Conservation (phyloP, 2,888 invertebrate species). For the Epinotia ramella region DNA sequence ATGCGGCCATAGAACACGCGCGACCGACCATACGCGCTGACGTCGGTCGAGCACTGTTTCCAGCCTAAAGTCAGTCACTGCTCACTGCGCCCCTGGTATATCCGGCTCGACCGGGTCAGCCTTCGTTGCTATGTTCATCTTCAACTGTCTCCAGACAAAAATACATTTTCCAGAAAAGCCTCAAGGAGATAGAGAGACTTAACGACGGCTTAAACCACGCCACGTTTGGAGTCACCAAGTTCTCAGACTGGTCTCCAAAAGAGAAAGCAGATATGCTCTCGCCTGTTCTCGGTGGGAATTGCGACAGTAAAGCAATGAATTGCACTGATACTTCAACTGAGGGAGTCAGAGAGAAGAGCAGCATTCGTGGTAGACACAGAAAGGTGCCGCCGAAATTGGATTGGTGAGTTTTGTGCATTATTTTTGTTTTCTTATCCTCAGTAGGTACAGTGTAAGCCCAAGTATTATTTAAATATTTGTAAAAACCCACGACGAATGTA, state of each 20-base stretch:
- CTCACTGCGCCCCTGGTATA: too few relatives aligned
- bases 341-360: background rate
- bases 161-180: slow-evolving; percentile 52
- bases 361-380: background rate
- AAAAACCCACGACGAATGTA: too few relatives aligned
- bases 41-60: too few relatives aligned
- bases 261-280: slow-evolving; percentile 50
- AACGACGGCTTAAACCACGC: slow-evolving; percentile 50
- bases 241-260: slow-evolving; percentile 56
- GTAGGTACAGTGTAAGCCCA: too few relatives aligned
- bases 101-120: too few relatives aligned
- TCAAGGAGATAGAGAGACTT: slow-evolving; percentile 53
- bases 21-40: too few relatives aligned
- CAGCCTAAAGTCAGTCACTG: too few relatives aligned
- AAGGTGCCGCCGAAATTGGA: slow-evolving; percentile 45
- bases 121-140: too few relatives aligned
- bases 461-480: too few relatives aligned
- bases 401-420: slow-evolving; percentile 49
- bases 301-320: background rate
- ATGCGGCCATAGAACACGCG: too few relatives aligned
- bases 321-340: background rate
- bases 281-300: background rate
- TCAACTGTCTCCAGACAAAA: too few relatives aligned
- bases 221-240: slow-evolving; percentile 57
- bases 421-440: background rate